Evolutionary conservation across 2,888 invertebrate genomes (phyloP).

Genomic region (Serrognathus titanus): DNA sequence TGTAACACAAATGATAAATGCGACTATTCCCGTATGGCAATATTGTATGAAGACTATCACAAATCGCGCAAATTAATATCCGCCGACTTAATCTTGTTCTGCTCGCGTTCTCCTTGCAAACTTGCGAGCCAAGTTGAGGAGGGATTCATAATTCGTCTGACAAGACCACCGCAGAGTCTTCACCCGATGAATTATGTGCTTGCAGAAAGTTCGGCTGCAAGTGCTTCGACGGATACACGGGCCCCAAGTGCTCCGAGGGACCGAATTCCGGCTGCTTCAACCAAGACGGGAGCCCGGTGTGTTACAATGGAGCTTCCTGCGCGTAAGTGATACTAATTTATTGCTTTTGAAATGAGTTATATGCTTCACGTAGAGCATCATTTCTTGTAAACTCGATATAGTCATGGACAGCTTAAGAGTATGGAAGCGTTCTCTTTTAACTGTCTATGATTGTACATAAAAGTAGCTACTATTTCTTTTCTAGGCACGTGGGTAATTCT

Average conservation of each 20-base stretch:
- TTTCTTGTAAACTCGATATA: background rate
- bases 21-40: no score
- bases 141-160: no score
- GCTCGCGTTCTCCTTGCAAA: no score
- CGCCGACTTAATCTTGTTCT: no score
- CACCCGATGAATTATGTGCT: background rate
- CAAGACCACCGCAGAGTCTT: no score
- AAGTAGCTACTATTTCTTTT: background rate
- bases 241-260: conserved; percentile 26
- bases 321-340: conserved; percentile 16
- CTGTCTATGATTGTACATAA: background rate
- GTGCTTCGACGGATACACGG: conserved; percentile 26
- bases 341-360: background rate
- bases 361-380: background rate
- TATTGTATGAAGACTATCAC: no score
- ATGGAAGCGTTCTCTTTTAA: background rate
- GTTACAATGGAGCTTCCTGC: conserved; percentile 27
- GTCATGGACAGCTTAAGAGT: background rate
- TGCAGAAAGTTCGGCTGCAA: conserved; percentile 28
- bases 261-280: conserved; percentile 22
- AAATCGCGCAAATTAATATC: no score
- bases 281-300: conserved; percentile 18
- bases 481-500: conserved; percentile 25
- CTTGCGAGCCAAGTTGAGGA: no score
- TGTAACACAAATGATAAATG: no score